Percentiles rank a stretch among this genome's conserved stretches.
These are phyloP conservation scores for Eupithecia insigniata DNA, from an alignment of 2,888 invertebrate genomes.

Conservation along the genomic window DNA sequence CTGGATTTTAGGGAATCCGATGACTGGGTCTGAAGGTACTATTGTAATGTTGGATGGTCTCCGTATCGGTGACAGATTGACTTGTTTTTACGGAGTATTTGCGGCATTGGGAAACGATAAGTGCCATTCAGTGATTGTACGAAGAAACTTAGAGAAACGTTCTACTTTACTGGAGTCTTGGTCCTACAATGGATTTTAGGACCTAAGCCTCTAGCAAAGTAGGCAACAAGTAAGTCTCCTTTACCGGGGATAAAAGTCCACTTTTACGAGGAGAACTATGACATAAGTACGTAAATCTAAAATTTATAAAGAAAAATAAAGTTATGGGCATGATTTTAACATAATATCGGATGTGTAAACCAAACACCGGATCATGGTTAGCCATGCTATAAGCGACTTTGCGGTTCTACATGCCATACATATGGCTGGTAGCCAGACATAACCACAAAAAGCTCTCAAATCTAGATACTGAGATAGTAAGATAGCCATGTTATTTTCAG, in stretches of 20 bases:
- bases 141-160: neutral
- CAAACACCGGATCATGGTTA: conserved; percentile 15
- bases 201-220: no score
- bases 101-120: neutral
- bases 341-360: conserved; percentile 2
- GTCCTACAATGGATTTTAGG: neutral
- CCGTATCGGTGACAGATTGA: neutral
- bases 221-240: no score
- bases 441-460: neutral
- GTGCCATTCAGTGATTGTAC: neutral
- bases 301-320: neutral
- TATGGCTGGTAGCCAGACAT: conserved; percentile 14
- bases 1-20: conserved; percentile 6
- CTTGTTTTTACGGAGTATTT: neutral
- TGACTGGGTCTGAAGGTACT: conserved; percentile 12
- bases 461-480: neutral
- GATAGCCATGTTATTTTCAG: neutral
- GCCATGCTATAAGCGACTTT: neutral
- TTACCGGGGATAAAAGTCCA: no score
- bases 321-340: neutral
- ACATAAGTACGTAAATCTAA: neutral
- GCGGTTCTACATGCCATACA: neutral
- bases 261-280: no score
- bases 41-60: conserved; percentile 2
- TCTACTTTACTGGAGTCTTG: neutral